Conservation (phyloP, 2,113 vertebrate species). For the Lepus timidus region DNA sequence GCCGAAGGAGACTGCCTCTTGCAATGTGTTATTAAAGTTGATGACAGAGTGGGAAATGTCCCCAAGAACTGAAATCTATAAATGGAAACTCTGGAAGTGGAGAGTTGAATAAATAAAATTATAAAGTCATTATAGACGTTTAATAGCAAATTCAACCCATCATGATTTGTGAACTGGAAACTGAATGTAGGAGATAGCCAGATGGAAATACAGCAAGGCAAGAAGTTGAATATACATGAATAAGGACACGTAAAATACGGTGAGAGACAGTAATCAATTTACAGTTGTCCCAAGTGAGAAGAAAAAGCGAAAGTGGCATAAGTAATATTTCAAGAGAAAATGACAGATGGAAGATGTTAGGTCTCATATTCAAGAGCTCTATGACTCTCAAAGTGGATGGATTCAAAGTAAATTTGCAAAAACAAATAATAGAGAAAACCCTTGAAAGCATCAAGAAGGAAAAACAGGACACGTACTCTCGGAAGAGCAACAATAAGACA, state of each 20-base stretch:
- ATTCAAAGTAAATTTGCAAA: neutral
- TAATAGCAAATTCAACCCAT: neutral
- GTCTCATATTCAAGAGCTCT: neutral
- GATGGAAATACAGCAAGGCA: neutral
- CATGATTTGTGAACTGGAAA: neutral
- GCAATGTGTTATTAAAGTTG: too few relatives aligned
- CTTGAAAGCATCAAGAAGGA: neutral
- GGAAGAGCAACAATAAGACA: neutral
- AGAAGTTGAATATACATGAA: neutral
- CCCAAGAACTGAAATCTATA: neutral
- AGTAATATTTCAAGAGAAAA: conserved; percentile 1
- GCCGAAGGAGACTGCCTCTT: neutral
- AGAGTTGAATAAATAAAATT: neutral
- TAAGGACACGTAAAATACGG: neutral
- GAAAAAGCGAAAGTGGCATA: neutral
- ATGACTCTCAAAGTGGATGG: neutral
- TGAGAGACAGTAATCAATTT: neutral
- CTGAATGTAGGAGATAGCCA: neutral
- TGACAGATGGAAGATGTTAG: neutral
- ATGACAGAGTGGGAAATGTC: neutral
- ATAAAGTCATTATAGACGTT: neutral
- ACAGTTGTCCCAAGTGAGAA: neutral
- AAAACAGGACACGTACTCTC: neutral
- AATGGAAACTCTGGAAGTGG: neutral
- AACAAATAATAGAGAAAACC: neutral